phyloP scores from a whole-genome alignment of 2,797 vertebrate genomes.

The Ataeniobius toweri region DNA sequence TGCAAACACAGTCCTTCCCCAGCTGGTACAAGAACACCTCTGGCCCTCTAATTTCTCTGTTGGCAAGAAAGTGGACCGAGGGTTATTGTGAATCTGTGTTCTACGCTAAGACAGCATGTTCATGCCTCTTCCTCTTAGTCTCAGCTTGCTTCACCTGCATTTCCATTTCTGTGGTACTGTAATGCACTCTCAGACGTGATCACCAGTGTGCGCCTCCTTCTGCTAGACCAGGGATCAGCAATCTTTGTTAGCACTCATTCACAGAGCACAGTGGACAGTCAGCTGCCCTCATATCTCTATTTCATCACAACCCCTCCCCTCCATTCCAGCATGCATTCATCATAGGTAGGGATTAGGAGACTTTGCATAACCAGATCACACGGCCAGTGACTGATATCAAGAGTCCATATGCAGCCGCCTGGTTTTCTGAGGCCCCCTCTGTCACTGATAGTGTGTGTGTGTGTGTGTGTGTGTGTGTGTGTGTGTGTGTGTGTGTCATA shows the following conservation, averaged over 20 bases:
- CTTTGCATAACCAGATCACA: conserved; percentile 99
- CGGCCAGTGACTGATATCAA: conserved; percentile 99
- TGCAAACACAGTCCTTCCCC: conserved; percentile 49
- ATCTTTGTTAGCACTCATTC: conserved; percentile 63
- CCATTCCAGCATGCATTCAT: conserved; percentile 88
- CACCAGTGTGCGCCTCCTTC: conserved; percentile 56
- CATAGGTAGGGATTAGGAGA: conserved; percentile 98
- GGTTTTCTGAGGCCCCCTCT: conserved; percentile 92
- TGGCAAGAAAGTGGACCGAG: conserved; percentile 64
- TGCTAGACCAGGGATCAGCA: conserved; percentile 60
- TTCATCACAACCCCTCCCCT: conserved; percentile 66
- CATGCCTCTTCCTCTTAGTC: conserved; percentile 54
- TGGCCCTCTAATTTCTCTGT: conserved; percentile 70
- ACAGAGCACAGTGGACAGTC: conserved; percentile 70
- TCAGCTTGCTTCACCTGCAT: conserved; percentile 38
- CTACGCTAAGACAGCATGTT: conserved; percentile 40
- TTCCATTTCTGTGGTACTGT: conserved; percentile 26
- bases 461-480: conserved; percentile 79
- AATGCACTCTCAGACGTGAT: conserved; percentile 52
- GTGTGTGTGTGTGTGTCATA: conserved; percentile 85
- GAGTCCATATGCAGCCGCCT: conserved; percentile 98
- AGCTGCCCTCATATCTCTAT: conserved; percentile 77
- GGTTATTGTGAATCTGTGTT: conserved; percentile 72
- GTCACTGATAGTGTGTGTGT: conserved; percentile 88
- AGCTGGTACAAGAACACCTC: conserved; percentile 61